phyloP scores from a whole-genome alignment of 2,888 invertebrate species.

The Parelbella ahira region DNA sequence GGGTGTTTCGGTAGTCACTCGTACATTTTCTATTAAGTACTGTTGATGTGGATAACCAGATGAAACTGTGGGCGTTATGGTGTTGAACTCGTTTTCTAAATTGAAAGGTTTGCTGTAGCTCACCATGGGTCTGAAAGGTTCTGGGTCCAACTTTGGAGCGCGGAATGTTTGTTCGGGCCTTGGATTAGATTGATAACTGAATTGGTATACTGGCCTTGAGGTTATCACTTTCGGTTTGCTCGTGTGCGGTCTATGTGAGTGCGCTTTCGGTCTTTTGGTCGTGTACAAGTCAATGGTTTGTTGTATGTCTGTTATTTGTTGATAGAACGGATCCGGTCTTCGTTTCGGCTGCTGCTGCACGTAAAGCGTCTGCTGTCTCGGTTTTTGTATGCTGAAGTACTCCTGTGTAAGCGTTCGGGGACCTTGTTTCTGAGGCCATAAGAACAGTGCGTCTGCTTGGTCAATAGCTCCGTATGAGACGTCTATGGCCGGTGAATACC shows the following conservation, averaged over 20 bases:
- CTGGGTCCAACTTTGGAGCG: slow-evolving; percentile 78
- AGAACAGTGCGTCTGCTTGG: slow-evolving; percentile 67
- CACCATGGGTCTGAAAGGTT: slow-evolving; percentile 84
- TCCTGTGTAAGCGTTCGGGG: slow-evolving; percentile 74
- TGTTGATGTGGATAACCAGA: slow-evolving; percentile 66
- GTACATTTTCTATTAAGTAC: slow-evolving; percentile 67
- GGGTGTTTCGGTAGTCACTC: slow-evolving; percentile 75
- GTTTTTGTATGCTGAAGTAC: slow-evolving; percentile 76
- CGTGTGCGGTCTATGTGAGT: slow-evolving; percentile 56
- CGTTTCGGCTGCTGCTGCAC: slow-evolving; percentile 61
- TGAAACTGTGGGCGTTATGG: slow-evolving; percentile 61
- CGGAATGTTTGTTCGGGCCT: slow-evolving; percentile 72
- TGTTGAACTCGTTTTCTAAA: slow-evolving; percentile 64
- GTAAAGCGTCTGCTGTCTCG: slow-evolving; percentile 57
- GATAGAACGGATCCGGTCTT: slow-evolving; percentile 80
- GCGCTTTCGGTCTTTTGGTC: slow-evolving; percentile 76
- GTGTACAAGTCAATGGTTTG: slow-evolving; percentile 84
- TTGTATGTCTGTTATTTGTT: slow-evolving; percentile 84
- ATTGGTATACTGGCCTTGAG: slow-evolving; percentile 84
- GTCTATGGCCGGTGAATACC: slow-evolving; percentile 60
- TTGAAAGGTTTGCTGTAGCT: slow-evolving; percentile 78
- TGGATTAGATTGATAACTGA: slow-evolving; percentile 83
- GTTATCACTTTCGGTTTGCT: slow-evolving; percentile 75
- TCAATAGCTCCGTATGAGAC: slow-evolving; percentile 70
- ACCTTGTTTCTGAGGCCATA: slow-evolving; percentile 76